Evolutionary conservation across 2,888 invertebrate genomes (phyloP).

Genomic region (Elmis aenea): DNA sequence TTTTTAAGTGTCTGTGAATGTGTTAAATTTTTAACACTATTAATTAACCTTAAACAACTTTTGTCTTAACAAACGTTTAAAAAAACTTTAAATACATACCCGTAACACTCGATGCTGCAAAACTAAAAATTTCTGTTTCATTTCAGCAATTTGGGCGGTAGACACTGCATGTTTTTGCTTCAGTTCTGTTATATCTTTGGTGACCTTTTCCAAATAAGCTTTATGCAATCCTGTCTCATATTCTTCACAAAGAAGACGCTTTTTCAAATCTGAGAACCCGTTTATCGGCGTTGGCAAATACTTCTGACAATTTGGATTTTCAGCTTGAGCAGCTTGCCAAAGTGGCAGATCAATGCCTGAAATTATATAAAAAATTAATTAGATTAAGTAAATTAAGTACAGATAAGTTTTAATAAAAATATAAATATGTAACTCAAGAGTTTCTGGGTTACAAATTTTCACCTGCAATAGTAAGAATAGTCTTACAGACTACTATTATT

Average conservation of each 20-base stretch:
- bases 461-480: no score
- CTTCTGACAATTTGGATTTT: slow-evolving; percentile 87
- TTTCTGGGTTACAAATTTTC: no score
- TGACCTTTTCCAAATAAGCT: slow-evolving; percentile 72
- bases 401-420: no score
- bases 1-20: neutral
- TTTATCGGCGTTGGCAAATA: slow-evolving; percentile 93
- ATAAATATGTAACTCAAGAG: no score
- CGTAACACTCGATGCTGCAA: slow-evolving; percentile 79
- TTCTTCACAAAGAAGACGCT: slow-evolving; percentile 78
- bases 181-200: slow-evolving; percentile 70
- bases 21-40: neutral
- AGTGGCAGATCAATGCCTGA: slow-evolving; percentile 84
- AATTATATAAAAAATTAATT: no score
- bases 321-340: slow-evolving; percentile 94
- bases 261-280: slow-evolving; percentile 78
- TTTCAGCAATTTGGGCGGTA: slow-evolving; percentile 74
- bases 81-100: slow-evolving; percentile 46
- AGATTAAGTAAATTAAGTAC: no score
- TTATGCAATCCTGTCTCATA: slow-evolving; percentile 79
- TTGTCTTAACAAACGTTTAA: no score
- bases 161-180: slow-evolving; percentile 78
- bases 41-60: no score
- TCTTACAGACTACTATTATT: no score
- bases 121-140: slow-evolving; percentile 73